Base-by-base conservation (phyloP, 2,797 vertebrate genomes). In the Acanthurus leucopareius region DNA sequence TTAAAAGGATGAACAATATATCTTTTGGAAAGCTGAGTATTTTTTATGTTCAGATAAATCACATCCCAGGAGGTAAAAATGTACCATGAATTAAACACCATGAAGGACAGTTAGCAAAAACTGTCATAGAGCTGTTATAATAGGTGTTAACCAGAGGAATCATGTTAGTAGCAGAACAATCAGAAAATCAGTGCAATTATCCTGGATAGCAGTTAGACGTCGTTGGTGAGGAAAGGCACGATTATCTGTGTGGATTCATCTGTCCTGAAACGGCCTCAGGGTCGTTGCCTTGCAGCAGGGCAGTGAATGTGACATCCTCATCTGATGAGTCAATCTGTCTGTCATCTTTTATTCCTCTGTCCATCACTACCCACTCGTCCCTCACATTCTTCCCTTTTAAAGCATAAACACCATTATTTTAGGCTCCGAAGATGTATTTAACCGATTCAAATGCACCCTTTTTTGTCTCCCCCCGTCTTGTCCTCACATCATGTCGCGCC, bases 291-390 rank as follows among this genome's bases (percentile, higher is more conserved):
- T 81, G 68, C 77, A 81, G 86, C 38, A 0, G 54, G 76, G 52
- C 75, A 80, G 56, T 51, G 64, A 74, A 40, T 60, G 80, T 7
- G 52, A 80, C 84, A 68, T 62, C 66, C 69, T 86, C 17, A 73
- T 87, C 79, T 84, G 83, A 87, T 92, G 87, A 91, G 69, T 89
- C 88, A 89, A 54, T 86, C 85, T 78, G 75, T 84, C 88, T 84
- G 81, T 86, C 80, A 72, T 80, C 28, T 77, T 84, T 67, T 73
- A 69, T 63, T 84, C 78, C 71, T 48, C 40, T 87, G 82, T 78
- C 79, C 64, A 58, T 80, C 54, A 14, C 32, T 78, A 68, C 69
- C 67, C 75, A 68, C 49, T 59, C 28, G 9, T 80, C 69, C 63
- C 20, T 75, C 52, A 48, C 17, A 1, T 62, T 77, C 38, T 76